A percentile compares a stretch with the other conserved stretches of the same genome.
These are phyloP conservation scores for Salarias fasciatus DNA, from an alignment of 2,797 vertebrate genomes.

Conservation along the genomic window DNA sequence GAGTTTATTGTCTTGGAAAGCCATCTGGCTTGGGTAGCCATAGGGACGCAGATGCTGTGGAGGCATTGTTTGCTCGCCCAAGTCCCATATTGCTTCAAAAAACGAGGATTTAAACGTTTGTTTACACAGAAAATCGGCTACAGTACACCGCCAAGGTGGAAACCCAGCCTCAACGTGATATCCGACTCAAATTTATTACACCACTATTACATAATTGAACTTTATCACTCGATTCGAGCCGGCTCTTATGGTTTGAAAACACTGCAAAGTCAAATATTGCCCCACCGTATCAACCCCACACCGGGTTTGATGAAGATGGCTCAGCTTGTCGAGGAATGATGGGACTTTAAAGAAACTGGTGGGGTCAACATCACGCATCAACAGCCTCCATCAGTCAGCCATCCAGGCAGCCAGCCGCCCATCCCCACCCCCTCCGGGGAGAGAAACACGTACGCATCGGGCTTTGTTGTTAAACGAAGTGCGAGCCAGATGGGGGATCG, in stretches of 20 bases:
- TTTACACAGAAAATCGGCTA: neutral
- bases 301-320: conserved; percentile 1
- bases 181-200: neutral
- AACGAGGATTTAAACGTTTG: conserved; percentile 22
- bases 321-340: conserved; percentile 42
- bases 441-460: conserved; percentile 71
- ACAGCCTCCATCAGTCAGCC: conserved; percentile 68
- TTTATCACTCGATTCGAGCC: conserved; percentile 28
- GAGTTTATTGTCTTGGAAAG: conserved; percentile 78
- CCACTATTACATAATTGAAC: conserved; percentile 30
- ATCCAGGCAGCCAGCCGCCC: conserved; percentile 34
- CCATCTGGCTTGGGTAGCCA: conserved; percentile 75
- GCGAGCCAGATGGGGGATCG: conserved; percentile 65
- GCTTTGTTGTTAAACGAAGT: conserved; percentile 81
- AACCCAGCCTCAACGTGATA: neutral
- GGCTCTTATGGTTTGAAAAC: conserved; percentile 5
- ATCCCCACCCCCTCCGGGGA: conserved; percentile 69
- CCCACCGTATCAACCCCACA: neutral
- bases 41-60: conserved; percentile 79
- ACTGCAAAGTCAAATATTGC: no score
- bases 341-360: conserved; percentile 58
- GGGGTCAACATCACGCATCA: conserved; percentile 74
- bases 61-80: conserved; percentile 77
- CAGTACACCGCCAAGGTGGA: no score
- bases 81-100: conserved; percentile 48